phyloP scores from a whole-genome alignment of 2,888 invertebrate genomes.

The Phania funesta region DNA sequence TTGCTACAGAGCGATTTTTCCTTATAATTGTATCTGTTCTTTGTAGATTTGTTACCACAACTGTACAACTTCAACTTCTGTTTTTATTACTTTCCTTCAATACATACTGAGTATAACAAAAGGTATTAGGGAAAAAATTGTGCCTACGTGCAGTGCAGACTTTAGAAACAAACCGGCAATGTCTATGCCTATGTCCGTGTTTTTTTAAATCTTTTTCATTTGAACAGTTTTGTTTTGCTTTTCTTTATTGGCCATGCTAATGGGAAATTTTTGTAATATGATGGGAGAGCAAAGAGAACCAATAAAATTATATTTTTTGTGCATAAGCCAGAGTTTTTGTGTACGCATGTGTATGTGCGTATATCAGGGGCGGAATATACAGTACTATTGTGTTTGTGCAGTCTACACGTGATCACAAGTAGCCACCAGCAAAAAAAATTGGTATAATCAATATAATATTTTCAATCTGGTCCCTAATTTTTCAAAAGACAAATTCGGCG shows the following conservation, averaged over 20 bases:
- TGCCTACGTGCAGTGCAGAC: constrained; percentile 65
- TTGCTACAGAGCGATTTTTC: neutral
- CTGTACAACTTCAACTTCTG: constrained; percentile 52
- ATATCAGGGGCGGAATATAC: too few relatives aligned
- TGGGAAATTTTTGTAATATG: constrained; percentile 39
- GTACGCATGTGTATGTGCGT: constrained; percentile 28
- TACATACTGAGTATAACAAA: constrained; percentile 5
- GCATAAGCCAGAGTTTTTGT: neutral
- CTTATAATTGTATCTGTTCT: constrained; percentile 30
- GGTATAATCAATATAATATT: too few relatives aligned
- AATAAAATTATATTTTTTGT: neutral
- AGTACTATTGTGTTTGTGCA: too few relatives aligned
- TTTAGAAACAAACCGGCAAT: constrained; percentile 60
- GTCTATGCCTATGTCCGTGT: constrained; percentile 34
- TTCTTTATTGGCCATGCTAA: constrained; percentile 49
- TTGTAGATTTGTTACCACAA: constrained; percentile 65
- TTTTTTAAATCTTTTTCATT: constrained; percentile 32
- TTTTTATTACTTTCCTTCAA: neutral
- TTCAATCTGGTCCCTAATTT: too few relatives aligned
- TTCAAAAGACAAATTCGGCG: too few relatives aligned
- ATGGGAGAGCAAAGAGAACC: constrained; percentile 34
- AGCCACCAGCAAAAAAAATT: too few relatives aligned
- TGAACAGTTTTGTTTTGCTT: constrained; percentile 35
- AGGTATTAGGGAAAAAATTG: constrained; percentile 39
- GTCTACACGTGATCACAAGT: too few relatives aligned